Evolutionary conservation across 2,797 vertebrate genomes (phyloP).

Genomic region (Etheostoma perlongum): DNA sequence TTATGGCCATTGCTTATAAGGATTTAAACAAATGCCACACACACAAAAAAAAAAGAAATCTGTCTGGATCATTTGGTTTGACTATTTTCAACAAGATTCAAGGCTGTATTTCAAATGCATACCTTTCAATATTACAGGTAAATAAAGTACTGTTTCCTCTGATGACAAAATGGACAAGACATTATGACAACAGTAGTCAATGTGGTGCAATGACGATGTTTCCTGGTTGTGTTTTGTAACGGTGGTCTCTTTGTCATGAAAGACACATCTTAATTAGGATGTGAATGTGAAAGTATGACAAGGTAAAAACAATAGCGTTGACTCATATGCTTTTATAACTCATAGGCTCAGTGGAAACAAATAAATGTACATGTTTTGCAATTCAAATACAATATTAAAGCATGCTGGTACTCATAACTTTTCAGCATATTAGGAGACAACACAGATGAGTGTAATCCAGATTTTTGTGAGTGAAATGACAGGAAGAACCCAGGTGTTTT

Average conservation of each 20-base stretch:
- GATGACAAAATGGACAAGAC: neutral
- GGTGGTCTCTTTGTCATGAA: neutral
- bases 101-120: neutral
- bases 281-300: constrained; percentile 2
- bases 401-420: neutral
- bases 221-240: neutral
- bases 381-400: constrained; percentile 4
- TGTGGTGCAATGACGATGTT: neutral
- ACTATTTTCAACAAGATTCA: neutral
- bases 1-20: constrained; percentile 26
- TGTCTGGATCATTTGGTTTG: neutral
- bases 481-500: constrained; percentile 64
- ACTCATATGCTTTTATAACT: constrained; percentile 1
- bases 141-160: neutral
- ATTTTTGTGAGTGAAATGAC: constrained; percentile 21
- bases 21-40: constrained; percentile 19
- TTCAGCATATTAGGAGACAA: too few species aligned
- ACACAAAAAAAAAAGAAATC: neutral
- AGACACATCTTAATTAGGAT: constrained; percentile 13
- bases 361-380: constrained; percentile 24
- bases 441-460: too few species aligned
- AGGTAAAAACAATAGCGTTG: neutral
- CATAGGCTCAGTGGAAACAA: neutral
- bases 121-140: neutral
- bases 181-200: neutral